Evolutionary conservation across 92 coral and sea anemone species (phyloP).

Genomic region (Scolanthus callimorphus): DNA sequence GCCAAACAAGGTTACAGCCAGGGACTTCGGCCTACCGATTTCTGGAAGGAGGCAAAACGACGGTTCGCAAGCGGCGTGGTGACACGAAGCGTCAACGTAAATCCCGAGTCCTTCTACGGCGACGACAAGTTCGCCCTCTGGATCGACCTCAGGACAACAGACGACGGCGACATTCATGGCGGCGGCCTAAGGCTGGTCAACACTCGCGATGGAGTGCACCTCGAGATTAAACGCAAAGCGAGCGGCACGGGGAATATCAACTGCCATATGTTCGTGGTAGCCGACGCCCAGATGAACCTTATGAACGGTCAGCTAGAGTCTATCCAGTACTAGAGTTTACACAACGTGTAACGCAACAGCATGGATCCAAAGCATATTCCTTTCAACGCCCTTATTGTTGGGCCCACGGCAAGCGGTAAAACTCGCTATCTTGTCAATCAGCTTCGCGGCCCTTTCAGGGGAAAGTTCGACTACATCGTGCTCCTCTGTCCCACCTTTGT

Average conservation of each 20-base stretch:
- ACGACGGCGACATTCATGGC: constrained; percentile 18
- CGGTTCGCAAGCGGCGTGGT: no score
- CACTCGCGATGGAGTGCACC: constrained; percentile 25
- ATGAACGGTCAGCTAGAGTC: constrained; percentile 16
- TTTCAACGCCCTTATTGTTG: constrained; percentile 24
- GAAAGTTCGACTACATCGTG: constrained; percentile 27
- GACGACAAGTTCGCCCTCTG: constrained; percentile 17
- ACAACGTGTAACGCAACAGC: neutral
- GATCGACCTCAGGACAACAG: constrained; percentile 17
- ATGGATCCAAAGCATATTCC: constrained; percentile 6
- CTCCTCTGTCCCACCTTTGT: constrained; percentile 23
- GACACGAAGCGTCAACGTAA: no score
- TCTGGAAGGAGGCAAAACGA: constrained; percentile 16
- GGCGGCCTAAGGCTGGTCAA: constrained; percentile 24
- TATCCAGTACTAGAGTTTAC: constrained; percentile 20
- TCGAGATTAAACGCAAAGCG: constrained; percentile 18
- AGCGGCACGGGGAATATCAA: constrained; percentile 15
- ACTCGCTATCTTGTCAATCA: constrained; percentile 19
- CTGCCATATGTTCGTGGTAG: constrained; percentile 11
- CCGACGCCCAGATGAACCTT: constrained; percentile 16
- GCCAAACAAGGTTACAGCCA: constrained; percentile 30
- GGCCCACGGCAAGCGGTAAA: constrained; percentile 28
- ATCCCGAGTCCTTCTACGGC: constrained; percentile 4
- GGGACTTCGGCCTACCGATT: neutral
- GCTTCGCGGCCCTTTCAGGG: constrained; percentile 9